These are phyloP conservation scores for Semaprochilodus insignis DNA, from an alignment of 2,797 vertebrate species.

Conservation along the genomic window DNA sequence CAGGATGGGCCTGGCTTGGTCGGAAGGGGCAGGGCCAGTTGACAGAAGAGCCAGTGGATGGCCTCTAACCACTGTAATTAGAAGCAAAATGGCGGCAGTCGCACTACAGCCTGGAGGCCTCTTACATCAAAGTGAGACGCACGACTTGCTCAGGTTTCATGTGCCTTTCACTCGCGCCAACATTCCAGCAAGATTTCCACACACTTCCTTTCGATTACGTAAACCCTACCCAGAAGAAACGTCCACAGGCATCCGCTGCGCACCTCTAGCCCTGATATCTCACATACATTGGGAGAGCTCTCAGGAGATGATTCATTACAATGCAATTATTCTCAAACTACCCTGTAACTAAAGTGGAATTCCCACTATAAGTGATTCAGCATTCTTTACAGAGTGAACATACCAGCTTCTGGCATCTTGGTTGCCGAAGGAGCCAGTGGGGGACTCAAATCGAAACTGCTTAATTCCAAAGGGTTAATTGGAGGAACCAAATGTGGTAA, in stretches of 20 bases:
- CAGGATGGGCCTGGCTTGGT: not conserved
- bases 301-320: not conserved
- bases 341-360: not conserved
- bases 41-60: slow-evolving; percentile 41
- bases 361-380: not conserved
- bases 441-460: not conserved
- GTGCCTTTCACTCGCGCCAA: slow-evolving; percentile 31
- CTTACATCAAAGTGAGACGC: slow-evolving; percentile 39
- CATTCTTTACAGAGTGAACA: not conserved
- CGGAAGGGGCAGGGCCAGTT: slow-evolving; percentile 19
- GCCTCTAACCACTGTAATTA: slow-evolving; percentile 58
- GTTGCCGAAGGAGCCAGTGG: not conserved
- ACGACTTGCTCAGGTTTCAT: slow-evolving; percentile 22
- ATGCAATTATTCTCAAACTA: too few species aligned
- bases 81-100: slow-evolving; percentile 42
- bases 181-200: slow-evolving; percentile 23
- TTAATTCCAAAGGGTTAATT: too few species aligned
- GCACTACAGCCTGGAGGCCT: slow-evolving; percentile 35
- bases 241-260: not conserved
- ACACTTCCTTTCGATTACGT: slow-evolving; percentile 22
- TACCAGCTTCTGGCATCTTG: not conserved
- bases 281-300: not conserved
- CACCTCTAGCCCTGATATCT: not conserved
- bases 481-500: not conserved
- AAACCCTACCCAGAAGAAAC: not conserved